These are phyloP conservation scores for Candidula unifasciata DNA, from an alignment of 2,888 invertebrate species.

Conservation along the genomic window DNA sequence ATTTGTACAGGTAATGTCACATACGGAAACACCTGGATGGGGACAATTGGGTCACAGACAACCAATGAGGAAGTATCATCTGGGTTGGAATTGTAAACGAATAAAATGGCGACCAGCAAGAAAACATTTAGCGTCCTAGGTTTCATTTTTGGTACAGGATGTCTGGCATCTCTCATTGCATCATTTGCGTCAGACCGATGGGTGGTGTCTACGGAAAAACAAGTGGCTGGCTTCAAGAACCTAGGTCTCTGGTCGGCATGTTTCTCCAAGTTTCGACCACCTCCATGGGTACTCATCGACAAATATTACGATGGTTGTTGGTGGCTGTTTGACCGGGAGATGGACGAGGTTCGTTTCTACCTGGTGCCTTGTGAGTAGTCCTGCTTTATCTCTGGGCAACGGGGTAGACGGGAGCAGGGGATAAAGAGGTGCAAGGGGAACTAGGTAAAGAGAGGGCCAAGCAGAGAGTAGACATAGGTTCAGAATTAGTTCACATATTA, in stretches of 20 bases:
- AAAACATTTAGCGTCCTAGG: constrained; percentile 30
- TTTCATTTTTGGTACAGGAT: neutral
- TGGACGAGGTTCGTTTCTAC: constrained; percentile 27
- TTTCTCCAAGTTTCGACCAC: constrained; percentile 19
- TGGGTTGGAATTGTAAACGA: neutral
- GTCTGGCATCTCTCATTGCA: constrained; percentile 7
- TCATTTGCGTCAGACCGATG: constrained; percentile 40
- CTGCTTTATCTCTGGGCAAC: neutral
- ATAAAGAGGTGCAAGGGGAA: no score
- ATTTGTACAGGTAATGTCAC: no score
- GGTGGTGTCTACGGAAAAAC: constrained; percentile 40
- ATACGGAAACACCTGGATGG: no score
- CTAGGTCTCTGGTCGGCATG: constrained; percentile 38
- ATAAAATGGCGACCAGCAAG: constrained; percentile 35
- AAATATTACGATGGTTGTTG: constrained; percentile 38
- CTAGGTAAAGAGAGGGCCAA: no score
- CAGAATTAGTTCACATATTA: no score
- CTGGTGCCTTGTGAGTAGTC: constrained; percentile 23
- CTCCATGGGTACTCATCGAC: constrained; percentile 14
- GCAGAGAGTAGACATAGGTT: no score
- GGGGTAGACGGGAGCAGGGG: neutral
- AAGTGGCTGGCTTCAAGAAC: constrained; percentile 30
- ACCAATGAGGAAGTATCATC: no score
- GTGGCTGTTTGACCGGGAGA: constrained; percentile 38
- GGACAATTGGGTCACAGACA: no score